Conservation (phyloP, 2,113 vertebrate genomes). For the Laterallus jamaicensis region DNA sequence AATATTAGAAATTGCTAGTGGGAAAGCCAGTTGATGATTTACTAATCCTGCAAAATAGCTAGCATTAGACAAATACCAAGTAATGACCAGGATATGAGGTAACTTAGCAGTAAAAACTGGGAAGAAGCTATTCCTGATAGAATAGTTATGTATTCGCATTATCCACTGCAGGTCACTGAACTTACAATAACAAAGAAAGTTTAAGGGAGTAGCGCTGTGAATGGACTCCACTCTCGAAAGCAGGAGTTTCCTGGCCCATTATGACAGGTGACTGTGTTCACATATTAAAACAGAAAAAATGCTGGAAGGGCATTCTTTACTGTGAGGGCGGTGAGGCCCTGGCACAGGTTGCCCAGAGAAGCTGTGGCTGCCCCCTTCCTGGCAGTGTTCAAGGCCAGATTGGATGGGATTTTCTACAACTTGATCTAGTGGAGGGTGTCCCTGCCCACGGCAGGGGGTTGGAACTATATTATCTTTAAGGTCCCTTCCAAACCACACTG, state of each 20-base stretch:
- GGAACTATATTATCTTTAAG: background rate
- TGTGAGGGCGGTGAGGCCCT: background rate
- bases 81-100: background rate
- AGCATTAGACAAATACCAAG: background rate
- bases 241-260: background rate
- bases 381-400: background rate
- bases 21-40: background rate
- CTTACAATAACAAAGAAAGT: background rate
- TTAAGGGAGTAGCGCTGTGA: background rate
- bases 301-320: background rate
- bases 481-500: background rate
- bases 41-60: background rate
- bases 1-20: background rate
- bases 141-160: background rate
- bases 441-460: too few relatives aligned
- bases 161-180: background rate
- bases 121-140: background rate
- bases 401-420: background rate
- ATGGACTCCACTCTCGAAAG: background rate
- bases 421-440: background rate
- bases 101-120: background rate
- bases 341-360: background rate
- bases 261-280: background rate
- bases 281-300: background rate
- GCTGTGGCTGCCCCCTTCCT: background rate